Percentiles rank a stretch among this genome's conserved stretches.
These are phyloP conservation scores for Platichthys stellatus DNA, from an alignment of 2,113 vertebrate species.

Conservation along the genomic window DNA sequence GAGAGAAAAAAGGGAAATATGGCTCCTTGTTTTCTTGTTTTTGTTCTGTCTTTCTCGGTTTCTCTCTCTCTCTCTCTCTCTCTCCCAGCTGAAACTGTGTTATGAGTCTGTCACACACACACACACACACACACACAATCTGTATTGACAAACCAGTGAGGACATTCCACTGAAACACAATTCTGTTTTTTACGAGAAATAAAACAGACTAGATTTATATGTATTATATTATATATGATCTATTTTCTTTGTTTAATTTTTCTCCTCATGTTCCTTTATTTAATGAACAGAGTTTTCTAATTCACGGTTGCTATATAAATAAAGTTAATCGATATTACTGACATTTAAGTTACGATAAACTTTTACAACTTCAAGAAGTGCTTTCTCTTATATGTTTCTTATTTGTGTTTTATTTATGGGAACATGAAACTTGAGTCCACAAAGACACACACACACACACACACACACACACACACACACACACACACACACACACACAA, in stretches of 20 bases:
- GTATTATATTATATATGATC: too few species aligned
- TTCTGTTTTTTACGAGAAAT: too few species aligned
- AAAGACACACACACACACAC: too few species aligned
- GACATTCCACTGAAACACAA: neutral
- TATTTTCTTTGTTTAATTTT: too few species aligned
- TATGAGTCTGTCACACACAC: conserved; percentile 9
- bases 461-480: too few species aligned
- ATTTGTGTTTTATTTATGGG: neutral
- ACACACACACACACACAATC: neutral
- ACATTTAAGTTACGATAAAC: neutral
- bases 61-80: conserved; percentile 4
- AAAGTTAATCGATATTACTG: neutral
- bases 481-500: neutral
- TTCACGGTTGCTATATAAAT: too few species aligned
- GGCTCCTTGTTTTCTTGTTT: conserved; percentile 47
- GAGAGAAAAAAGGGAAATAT: conserved; percentile 59
- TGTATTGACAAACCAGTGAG: neutral
- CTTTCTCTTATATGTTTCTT: too few species aligned
- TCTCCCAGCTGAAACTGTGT: conserved; percentile 44
- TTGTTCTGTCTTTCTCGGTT: too few species aligned
- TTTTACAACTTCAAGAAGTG: neutral
- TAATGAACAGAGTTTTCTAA: too few species aligned
- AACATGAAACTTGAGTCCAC: too few species aligned
- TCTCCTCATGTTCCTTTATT: too few species aligned
- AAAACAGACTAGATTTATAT: neutral